These are phyloP conservation scores for Serilophus lunatus DNA, from an alignment of 2,113 vertebrate genomes.

Conservation along the genomic window DNA sequence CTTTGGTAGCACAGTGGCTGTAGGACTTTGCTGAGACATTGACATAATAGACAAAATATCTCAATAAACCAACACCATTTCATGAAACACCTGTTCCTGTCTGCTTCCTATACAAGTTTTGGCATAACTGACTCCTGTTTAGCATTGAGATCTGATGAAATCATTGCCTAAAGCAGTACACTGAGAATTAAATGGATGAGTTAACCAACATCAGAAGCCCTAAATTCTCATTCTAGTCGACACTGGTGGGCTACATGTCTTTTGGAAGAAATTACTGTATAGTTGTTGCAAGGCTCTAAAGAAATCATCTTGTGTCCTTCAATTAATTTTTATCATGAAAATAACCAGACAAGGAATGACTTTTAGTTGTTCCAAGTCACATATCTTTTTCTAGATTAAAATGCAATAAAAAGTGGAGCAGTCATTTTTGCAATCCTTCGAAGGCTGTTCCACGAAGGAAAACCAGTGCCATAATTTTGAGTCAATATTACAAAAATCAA, in stretches of 20 bases:
- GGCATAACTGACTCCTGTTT: background rate
- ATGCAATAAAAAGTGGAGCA: background rate
- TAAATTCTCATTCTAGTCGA: background rate
- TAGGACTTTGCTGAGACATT: background rate
- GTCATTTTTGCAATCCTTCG: background rate
- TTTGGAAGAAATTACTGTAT: background rate
- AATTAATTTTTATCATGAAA: slow-evolving; percentile 6
- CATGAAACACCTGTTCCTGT: slow-evolving; percentile 24
- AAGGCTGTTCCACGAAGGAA: background rate
- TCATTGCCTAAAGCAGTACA: background rate
- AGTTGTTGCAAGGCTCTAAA: background rate
- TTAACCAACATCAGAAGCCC: background rate
- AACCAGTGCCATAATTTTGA: slow-evolving; percentile 6
- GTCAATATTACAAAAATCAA: background rate
- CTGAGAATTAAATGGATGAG: background rate
- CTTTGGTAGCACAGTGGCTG: background rate
- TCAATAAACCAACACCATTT: background rate
- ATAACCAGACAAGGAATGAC: background rate
- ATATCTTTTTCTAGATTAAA: background rate
- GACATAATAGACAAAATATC: background rate
- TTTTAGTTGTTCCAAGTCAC: background rate
- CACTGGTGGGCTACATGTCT: background rate
- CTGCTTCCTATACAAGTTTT: background rate
- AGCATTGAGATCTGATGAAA: background rate
- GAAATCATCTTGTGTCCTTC: background rate